These are phyloP conservation scores for Chrysomallon squamiferum DNA, from an alignment of 1,140 invertebrate genomes.

Conservation along the genomic window DNA sequence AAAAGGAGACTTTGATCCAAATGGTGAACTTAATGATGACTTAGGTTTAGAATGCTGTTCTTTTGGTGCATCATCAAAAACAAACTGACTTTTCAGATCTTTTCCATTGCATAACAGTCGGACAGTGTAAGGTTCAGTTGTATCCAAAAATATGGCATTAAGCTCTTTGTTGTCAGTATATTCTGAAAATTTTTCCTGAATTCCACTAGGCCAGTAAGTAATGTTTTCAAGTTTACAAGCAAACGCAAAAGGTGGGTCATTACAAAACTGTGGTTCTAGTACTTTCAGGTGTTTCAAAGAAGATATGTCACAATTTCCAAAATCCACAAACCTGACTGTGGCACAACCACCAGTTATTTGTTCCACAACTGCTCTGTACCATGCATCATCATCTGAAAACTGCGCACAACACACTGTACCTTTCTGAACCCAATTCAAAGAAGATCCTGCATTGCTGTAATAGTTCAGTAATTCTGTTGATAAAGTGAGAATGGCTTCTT, in stretches of 20 bases:
- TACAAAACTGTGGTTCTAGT: constrained; percentile 16
- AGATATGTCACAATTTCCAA: constrained; percentile 34
- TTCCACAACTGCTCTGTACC: constrained; percentile 80
- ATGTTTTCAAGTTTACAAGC: constrained; percentile 25
- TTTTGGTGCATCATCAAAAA: constrained; percentile 17
- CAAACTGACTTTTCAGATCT: constrained; percentile 20
- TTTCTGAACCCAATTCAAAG: constrained; percentile 2
- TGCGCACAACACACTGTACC: constrained; percentile 66
- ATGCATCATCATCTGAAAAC: constrained; percentile 74
- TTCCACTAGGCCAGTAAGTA: constrained; percentile 8
- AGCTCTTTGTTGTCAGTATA: constrained; percentile 22
- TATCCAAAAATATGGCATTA: constrained; percentile 17
- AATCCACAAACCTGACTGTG: constrained; percentile 71
- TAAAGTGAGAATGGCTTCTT: constrained; percentile 4
- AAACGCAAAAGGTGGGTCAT: constrained; percentile 23
- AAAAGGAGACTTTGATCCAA: background rate
- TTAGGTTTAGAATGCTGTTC: constrained; percentile 19
- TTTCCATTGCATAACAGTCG: constrained; percentile 21
- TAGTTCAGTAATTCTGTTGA: constrained; percentile 10
- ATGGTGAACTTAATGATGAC: background rate
- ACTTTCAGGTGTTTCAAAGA: constrained; percentile 13
- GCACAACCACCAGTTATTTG: constrained; percentile 65
- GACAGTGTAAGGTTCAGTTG: constrained; percentile 21
- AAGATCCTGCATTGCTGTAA: background rate
- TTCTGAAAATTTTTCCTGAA: constrained; percentile 17